Evolutionary conservation across 2,888 invertebrate genomes (phyloP).

Genomic region (Mycogona germanica): DNA sequence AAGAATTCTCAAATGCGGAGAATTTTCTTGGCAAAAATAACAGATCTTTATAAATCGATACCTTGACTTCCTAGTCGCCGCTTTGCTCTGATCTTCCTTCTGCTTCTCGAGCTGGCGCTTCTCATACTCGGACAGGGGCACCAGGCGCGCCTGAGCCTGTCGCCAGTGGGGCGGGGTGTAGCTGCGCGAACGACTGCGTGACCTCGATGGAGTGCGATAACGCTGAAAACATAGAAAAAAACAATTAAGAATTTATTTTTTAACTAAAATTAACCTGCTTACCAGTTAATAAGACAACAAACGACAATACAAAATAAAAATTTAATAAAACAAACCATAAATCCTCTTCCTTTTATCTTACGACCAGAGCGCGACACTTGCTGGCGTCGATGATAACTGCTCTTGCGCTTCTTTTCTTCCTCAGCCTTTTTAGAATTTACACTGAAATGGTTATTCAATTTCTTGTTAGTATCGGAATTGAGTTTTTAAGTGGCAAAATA

Average conservation of each 20-base stretch:
- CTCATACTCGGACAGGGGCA: slow-evolving; percentile 69
- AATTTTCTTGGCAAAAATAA: background rate
- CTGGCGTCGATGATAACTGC: slow-evolving; percentile 16
- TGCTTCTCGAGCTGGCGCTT: slow-evolving; percentile 32
- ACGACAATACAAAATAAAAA: slow-evolving; percentile 4
- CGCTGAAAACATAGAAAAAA: slow-evolving; percentile 42
- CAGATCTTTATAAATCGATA: background rate
- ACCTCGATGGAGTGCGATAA: slow-evolving; percentile 64
- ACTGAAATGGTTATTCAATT: background rate
- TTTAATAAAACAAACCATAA: slow-evolving; percentile 51
- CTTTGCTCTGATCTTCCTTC: slow-evolving; percentile 8
- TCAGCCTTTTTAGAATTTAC: background rate
- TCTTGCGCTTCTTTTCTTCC: slow-evolving; percentile 5
- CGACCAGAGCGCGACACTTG: slow-evolving; percentile 34
- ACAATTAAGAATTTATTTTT: slow-evolving; percentile 14
- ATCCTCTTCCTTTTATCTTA: slow-evolving; percentile 51
- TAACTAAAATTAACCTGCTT: background rate
- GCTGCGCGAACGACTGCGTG: slow-evolving; percentile 65
- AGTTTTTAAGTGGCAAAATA: background rate
- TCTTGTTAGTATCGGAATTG: no score
- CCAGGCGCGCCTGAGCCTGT: slow-evolving; percentile 69
- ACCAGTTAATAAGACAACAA: no score
- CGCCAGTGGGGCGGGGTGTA: slow-evolving; percentile 92
- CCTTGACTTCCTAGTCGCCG: background rate
- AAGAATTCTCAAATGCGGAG: no score